Base-by-base conservation (phyloP, 1,140 invertebrate genomes). In the Cecropterus lyciades region DNA sequence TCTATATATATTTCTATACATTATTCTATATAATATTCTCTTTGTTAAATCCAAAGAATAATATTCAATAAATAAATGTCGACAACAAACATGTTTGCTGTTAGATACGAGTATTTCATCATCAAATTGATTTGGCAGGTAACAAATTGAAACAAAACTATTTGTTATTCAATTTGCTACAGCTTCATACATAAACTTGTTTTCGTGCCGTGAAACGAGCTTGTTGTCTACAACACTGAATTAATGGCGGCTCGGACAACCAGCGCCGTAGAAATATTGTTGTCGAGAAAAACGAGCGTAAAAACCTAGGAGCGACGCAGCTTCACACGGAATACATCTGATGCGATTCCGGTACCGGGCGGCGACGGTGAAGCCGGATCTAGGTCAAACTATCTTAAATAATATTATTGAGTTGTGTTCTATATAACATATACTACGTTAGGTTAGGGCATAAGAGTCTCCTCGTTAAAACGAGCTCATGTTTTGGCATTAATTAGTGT, bases 101-200 rank as follows among this genome's bases (percentile, higher is more conserved):
- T 40, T 40, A 10, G 11, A n/a, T n/a, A n/a, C n/a, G n/a, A n/a
- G n/a, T 13, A 40, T 40, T 40, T n/a, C n/a, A 9, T 40, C 37
- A 40, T 1, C 10, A n/a, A 40, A 40, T 40, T n/a, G n/a, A 11
- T 40, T 40, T 40, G n/a, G 37, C 9, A 40, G 37, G n/a, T 40
- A 40, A 40, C 37, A 40, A 40, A 40, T 40, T 40, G 37, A 11
- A 40, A 40, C 37, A 48, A 48, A 48, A 17, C 15, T 17, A 48
- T 48, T 48, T 17, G 15, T 20, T 17, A 17, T 11, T 48, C 15
- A 33, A 52, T 53, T 53, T 37, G 33, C 14, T 53, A 14, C 27
- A 53, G 14, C 51, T 27, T 27, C 51, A 53, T 53, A 33, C 51
- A 53, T 53, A 37, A 53, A 37, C 51, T 53, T 37, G 51, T 52